phyloP scores from a whole-genome alignment of 2,888 invertebrate genomes.

The Nematopogon swammerdamellus region DNA sequence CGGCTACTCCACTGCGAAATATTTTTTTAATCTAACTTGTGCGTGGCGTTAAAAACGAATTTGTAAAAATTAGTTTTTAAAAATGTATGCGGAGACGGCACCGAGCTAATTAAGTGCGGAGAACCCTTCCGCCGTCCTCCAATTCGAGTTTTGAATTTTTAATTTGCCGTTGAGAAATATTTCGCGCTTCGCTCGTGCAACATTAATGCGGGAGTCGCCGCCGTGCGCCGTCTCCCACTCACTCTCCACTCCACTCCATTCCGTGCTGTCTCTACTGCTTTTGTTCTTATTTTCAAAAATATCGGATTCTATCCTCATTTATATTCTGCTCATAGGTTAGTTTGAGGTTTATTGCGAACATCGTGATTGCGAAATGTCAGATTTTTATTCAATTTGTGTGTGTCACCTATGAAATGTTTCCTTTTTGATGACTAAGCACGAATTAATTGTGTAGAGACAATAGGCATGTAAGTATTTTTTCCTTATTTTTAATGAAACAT shows the following conservation, averaged over 20 bases:
- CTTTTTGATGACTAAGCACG: too few relatives aligned
- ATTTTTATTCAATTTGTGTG: too few relatives aligned
- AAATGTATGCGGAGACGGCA: conserved; percentile 41
- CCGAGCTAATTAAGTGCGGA: conserved; percentile 48
- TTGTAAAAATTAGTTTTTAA: conserved; percentile 58
- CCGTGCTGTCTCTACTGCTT: too few relatives aligned
- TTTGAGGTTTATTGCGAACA: too few relatives aligned
- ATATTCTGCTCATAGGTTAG: too few relatives aligned
- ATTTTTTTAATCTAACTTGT: conserved; percentile 56
- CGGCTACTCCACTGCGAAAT: conserved; percentile 4
- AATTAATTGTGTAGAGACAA: too few relatives aligned
- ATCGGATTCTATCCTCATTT: too few relatives aligned
- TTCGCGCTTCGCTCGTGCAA: conserved; percentile 55
- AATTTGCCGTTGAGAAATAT: conserved; percentile 50
- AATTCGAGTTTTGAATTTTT: conserved; percentile 37
- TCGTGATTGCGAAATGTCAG: too few relatives aligned
- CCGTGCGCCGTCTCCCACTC: conserved; percentile 14
- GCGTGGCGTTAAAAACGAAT: conserved; percentile 20
- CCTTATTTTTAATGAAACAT: too few relatives aligned
- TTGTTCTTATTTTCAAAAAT: background rate
- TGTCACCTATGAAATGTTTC: too few relatives aligned
- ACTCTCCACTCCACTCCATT: too few relatives aligned
- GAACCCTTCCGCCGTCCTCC: conserved; percentile 50
- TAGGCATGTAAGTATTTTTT: too few relatives aligned
- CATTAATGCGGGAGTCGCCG: conserved; percentile 32